Base-by-base conservation (phyloP, 2,797 vertebrate species). In the Sylvilagus floridanus region DNA sequence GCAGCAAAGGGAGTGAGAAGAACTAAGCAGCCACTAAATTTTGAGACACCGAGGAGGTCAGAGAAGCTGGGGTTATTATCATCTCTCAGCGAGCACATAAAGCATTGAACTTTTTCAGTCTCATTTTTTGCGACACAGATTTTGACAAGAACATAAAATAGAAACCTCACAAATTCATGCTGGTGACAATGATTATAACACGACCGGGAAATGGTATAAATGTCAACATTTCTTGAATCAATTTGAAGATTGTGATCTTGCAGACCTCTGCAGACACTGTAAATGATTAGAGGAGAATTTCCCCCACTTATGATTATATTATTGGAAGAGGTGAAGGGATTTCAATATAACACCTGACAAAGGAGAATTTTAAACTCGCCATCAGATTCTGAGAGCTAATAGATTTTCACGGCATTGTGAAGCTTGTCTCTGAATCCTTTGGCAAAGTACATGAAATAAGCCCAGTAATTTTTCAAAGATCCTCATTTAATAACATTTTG, bases 111-210 rank as follows among this genome's bases (percentile, higher is more conserved):
- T 88, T 92, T 93, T 96, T 75, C 5, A 14, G 81, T 91, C n/a
- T 94, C 69, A 75, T 96, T 95, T 93, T 85, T 82, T 90, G 47
- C 1, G 3, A 26, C 91, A 91, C 94, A 81, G 86, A 95, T 54
- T 96, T 86, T 97, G 95, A 96, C 95, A 97, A 96, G 90, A 92
- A 91, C 68, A 93, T 96, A 97, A 97, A 97, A 94, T 54, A 97
- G 63, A 96, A 91, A 77, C 30, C 83, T 96, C 86, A 89, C 60
- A 97, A 97, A 97, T 93, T 91, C 81, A 93, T 94, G 57, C 28
- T 86, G 87, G 62, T 96, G 92, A 90, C 91, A 96, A 66, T 93
- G 83, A 97, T 95, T 93, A 96, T 97, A 93, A 96, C 79, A 97
- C n/a, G 28, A 90, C 78, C 0, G 2, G 76, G 78, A 54, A 97